Percentiles rank a stretch among this genome's conserved stretches.
Evolutionary conservation across 37 sponge, comb jelly and placozoan genomes (phyloP).

Genomic region (Hormiphora californensis): DNA sequence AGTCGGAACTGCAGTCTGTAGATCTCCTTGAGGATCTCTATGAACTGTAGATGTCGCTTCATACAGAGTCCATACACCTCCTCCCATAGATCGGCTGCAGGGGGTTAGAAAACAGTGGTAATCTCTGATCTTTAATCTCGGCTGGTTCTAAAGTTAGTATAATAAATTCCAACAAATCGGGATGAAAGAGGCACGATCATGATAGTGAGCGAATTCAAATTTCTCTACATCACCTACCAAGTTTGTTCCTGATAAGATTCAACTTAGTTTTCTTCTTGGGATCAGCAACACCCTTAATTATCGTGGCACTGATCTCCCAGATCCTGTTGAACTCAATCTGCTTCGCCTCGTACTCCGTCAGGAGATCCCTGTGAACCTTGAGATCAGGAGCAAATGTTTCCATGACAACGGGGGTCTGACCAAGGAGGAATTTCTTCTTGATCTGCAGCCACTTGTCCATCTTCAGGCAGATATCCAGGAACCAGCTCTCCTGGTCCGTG

Average conservation of each 20-base stretch:
- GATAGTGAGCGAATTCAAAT: too few species aligned
- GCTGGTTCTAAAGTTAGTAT: too few species aligned
- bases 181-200: too few species aligned
- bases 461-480: slow-evolving; percentile 47
- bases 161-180: too few species aligned
- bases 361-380: slow-evolving; percentile 24
- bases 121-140: too few species aligned
- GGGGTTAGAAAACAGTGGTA: too few species aligned
- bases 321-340: slow-evolving; percentile 54
- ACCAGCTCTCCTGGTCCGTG: slow-evolving; percentile 47
- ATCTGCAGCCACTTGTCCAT: slow-evolving; percentile 56
- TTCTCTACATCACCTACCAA: too few species aligned
- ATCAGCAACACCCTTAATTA: slow-evolving; percentile 30
- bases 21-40: slow-evolving; percentile 53
- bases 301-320: slow-evolving; percentile 34
- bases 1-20: slow-evolving; percentile 39
- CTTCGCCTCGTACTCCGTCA: slow-evolving; percentile 51
- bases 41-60: slow-evolving; percentile 47
- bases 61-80: slow-evolving; percentile 47
- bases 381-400: slow-evolving; percentile 46
- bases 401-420: slow-evolving; percentile 9
- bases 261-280: slow-evolving; percentile 42
- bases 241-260: slow-evolving; percentile 49
- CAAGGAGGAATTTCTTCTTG: slow-evolving; percentile 38
- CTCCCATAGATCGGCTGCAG: slow-evolving; percentile 25